Base-by-base conservation (phyloP, 37 sponge, comb jelly and placozoan genomes). In the Agelas oroides region DNA sequence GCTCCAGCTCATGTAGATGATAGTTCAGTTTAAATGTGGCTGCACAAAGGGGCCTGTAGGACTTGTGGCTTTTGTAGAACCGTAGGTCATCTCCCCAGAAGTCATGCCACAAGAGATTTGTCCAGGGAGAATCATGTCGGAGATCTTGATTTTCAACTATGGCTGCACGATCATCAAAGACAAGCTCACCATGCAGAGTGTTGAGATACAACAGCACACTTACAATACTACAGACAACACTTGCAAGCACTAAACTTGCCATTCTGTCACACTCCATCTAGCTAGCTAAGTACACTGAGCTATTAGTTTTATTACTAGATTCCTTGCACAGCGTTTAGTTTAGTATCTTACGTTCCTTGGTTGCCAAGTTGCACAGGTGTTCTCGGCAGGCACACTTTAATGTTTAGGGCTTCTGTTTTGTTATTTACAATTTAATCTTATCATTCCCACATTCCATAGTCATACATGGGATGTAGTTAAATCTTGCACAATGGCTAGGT, bases 71-170 rank as follows among this genome's bases (percentile, higher is more conserved):
- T 23, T 91, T 71, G 2, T 24, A 3, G 23, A 70, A 20, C 34
- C 66, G 46, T 87, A 97, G 90, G 0, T 91, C 87, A 3, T 93
- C 92, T 31, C 98, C 98, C 98, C 98, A 97, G 89, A 97, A 97
- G 65, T 97, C 96, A 76, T 97, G 73, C 68, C 60, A 86, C 54
- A 95, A 54, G 15, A 97, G 67, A 41, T 92, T 90, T 2, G 59
- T 71, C 91, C 89, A 95, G 0, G 95, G 84, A 27, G 95, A 75
- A 1, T 34, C 32, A 0, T 93, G 94, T 38, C 77, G 71, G 31
- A 97, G 75, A 60, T 97, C 98, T 20, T 25, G 15, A 73, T 97
- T 97, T 23, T 75, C 60, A 3, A 55, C 61, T n/a, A 97, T 89
- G 23, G 98, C 98, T 32, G 91, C 90, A n/a, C 30, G 35, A 63